Conservation (phyloP, 2,113 vertebrate genomes). For the Lagopus leucura region DNA sequence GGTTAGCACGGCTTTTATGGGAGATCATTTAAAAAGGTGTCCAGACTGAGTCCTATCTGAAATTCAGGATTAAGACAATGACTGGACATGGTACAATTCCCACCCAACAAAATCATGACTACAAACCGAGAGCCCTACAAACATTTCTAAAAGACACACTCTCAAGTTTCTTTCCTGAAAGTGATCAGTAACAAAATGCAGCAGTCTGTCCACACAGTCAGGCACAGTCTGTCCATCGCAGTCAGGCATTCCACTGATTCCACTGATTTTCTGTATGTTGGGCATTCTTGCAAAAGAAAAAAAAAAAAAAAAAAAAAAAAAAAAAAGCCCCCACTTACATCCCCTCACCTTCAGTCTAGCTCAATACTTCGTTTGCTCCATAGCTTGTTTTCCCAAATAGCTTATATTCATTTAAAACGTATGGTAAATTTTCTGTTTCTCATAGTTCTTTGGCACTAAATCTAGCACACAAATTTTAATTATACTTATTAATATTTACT, state of each 20-base stretch:
- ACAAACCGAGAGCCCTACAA: conserved; percentile 17
- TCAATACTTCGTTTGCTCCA: not conserved
- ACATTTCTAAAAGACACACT: conserved; percentile 1
- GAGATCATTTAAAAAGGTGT: not conserved
- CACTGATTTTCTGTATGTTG: not conserved
- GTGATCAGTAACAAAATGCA: not conserved
- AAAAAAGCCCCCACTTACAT: not conserved
- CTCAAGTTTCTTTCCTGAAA: not conserved
- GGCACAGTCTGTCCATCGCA: too few relatives aligned
- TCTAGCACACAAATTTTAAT: conserved; percentile 11
- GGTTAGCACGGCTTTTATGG: not conserved
- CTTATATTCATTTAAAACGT: not conserved
- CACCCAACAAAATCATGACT: conserved; percentile 41
- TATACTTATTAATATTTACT: conserved; percentile 36
- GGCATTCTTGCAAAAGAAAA: not conserved
- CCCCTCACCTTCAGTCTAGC: not conserved
- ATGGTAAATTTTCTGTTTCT: not conserved
- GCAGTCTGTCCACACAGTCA: not conserved
- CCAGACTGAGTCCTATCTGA: not conserved
- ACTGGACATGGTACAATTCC: conserved; percentile 4
- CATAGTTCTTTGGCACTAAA: not conserved
- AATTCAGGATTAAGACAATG: not conserved
- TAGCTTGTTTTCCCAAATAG: not conserved
- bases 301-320: not conserved
- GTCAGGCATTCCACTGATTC: not conserved